Percentiles rank a stretch among this genome's conserved stretches.
Conservation (phyloP, 2,797 vertebrate species). For the Artibeus lituratus region DNA sequence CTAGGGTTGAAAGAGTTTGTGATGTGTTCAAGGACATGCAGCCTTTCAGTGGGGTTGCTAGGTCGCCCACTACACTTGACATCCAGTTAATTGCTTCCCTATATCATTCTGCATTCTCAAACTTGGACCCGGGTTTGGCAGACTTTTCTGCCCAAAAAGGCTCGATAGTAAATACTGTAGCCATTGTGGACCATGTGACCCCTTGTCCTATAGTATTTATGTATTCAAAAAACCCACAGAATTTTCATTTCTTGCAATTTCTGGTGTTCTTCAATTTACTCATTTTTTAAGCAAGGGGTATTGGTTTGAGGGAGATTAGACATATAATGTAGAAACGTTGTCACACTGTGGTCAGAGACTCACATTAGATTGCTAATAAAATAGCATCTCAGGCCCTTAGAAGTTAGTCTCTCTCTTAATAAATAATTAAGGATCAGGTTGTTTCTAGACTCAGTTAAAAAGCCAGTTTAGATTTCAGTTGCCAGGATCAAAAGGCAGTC, state of each 20-base stretch:
- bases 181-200: not conserved
- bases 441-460: not conserved
- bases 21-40: not conserved
- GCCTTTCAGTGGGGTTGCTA: not conserved
- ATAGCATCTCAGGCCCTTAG: not conserved
- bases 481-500: conserved; percentile 12
- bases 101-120: not conserved
- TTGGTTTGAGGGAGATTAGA: not conserved
- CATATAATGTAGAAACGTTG: not conserved
- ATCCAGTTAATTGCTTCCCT: not conserved
- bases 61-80: not conserved
- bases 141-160: not conserved
- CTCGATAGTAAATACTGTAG: conserved; percentile 15
- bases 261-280: not conserved
- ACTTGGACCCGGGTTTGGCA: not conserved
- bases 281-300: not conserved
- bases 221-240: not conserved
- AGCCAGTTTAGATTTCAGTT: conserved; percentile 7
- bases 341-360: not conserved
- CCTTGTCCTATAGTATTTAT: not conserved
- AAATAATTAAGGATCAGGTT: not conserved
- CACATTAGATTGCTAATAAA: not conserved
- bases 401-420: not conserved
- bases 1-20: not conserved
- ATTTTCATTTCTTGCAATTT: conserved; percentile 1